Evolutionary conservation across 1,140 invertebrate species (phyloP).

Genomic region (Leptinotarsa lineolata): DNA sequence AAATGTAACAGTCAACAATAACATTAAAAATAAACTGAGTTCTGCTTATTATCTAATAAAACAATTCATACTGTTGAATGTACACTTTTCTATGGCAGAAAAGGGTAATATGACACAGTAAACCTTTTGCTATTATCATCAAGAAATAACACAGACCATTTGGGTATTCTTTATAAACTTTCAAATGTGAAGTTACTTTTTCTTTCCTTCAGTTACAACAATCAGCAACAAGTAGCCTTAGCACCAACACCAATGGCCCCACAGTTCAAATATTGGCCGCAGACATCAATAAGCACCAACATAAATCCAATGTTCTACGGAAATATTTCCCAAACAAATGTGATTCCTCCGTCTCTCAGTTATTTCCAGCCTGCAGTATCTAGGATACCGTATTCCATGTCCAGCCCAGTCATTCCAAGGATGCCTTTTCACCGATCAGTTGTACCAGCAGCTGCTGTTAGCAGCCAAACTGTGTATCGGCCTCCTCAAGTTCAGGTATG

Average conservation of each 20-base stretch:
- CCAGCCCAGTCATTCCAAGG: background rate
- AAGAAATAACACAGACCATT: too few species aligned
- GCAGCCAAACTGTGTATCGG: background rate
- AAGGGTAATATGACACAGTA: too few species aligned
- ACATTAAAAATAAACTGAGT: too few species aligned
- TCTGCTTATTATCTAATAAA: too few species aligned
- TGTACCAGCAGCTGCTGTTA: background rate
- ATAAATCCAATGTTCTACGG: background rate
- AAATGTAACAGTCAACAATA: too few species aligned
- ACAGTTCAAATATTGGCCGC: constrained; percentile 28
- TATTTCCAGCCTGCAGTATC: constrained; percentile 11
- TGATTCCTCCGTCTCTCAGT: background rate
- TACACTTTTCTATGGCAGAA: too few species aligned
- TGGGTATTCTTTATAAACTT: too few species aligned
- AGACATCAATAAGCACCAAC: background rate
- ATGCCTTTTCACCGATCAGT: background rate
- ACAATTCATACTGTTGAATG: too few species aligned
- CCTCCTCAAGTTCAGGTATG: constrained; percentile 10
- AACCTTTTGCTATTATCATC: too few species aligned
- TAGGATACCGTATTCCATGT: constrained; percentile 9
- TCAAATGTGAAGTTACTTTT: too few species aligned
- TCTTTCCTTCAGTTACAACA: constrained; percentile 21
- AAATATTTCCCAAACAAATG: constrained; percentile 10
- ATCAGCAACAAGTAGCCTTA: constrained; percentile 5
- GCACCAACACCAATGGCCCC: background rate